These are phyloP conservation scores for Coenonympha arcania DNA, from an alignment of 2,888 invertebrate species.

Conservation along the genomic window DNA sequence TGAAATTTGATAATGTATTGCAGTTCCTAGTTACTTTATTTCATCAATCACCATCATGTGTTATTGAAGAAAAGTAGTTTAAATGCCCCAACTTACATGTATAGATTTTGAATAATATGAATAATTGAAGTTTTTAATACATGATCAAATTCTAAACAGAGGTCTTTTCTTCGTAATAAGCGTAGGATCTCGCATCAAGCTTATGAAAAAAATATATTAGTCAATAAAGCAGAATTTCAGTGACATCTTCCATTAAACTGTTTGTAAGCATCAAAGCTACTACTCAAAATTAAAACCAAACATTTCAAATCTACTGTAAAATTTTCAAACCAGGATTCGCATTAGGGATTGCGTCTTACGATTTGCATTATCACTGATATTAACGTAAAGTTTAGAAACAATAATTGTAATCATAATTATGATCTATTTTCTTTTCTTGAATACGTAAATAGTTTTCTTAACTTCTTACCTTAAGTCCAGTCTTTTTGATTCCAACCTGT, in stretches of 20 bases:
- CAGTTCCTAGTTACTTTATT: not conserved
- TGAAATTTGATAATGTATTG: conserved; percentile 9
- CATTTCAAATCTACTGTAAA: conserved; percentile 3
- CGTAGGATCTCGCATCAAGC: conserved; percentile 13
- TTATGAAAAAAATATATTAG: conserved; percentile 1
- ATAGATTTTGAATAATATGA: not conserved
- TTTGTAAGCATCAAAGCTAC: conserved; percentile 3
- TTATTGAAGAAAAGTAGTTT: too few relatives aligned
- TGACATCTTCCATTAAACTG: not conserved
- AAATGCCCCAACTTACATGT: too few relatives aligned
- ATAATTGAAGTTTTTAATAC: not conserved
- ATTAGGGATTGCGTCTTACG: conserved; percentile 13
- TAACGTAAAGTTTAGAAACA: not conserved
- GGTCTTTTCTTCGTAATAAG: conserved; percentile 1
- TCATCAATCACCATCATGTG: too few relatives aligned
- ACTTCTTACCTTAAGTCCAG: conserved; percentile 52
- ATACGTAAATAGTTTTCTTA: not conserved
- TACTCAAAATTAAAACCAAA: conserved; percentile 2
- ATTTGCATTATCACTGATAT: conserved; percentile 1
- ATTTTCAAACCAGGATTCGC: conserved; percentile 14
- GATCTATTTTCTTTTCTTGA: not conserved
- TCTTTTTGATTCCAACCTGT: conserved; percentile 56
- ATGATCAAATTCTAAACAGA: conserved; percentile 3
- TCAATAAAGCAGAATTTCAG: conserved; percentile 16
- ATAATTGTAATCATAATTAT: not conserved